Evolutionary conservation across 2,888 invertebrate genomes (phyloP).

Genomic region (Diarsia dahlii): DNA sequence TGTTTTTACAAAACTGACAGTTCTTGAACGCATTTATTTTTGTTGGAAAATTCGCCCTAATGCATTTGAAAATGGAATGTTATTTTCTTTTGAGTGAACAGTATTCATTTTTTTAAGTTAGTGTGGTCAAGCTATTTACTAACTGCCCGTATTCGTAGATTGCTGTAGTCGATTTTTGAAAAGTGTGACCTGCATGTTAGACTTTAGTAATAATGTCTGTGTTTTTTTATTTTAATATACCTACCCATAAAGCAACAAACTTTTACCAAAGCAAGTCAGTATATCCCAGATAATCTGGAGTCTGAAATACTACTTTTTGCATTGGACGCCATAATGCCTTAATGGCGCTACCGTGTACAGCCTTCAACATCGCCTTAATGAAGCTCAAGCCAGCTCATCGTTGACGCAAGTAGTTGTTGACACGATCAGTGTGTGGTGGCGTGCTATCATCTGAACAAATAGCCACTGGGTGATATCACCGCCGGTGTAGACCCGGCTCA

Average conservation of each 20-base stretch:
- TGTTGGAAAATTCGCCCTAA: background rate
- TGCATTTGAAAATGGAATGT: conserved; percentile 2
- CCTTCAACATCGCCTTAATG: conserved; percentile 73
- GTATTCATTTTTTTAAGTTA: background rate
- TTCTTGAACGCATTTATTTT: background rate
- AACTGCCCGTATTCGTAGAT: background rate
- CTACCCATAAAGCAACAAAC: background rate
- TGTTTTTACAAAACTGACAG: background rate
- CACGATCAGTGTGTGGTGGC: conserved; percentile 66
- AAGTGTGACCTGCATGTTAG: background rate
- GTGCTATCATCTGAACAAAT: conserved; percentile 82
- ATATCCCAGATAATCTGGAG: background rate
- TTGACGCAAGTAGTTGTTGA: conserved; percentile 81
- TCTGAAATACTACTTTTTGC: background rate
- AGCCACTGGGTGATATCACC: conserved; percentile 81
- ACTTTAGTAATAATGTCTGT: background rate
- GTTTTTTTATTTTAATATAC: too few relatives aligned
- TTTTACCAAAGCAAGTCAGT: background rate
- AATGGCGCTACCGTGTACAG: background rate
- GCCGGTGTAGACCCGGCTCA: conserved; percentile 52
- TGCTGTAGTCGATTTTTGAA: background rate
- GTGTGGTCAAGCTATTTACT: background rate
- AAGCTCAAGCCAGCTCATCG: conserved; percentile 74
- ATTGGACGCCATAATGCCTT: background rate
- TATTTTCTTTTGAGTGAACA: background rate